These are phyloP conservation scores for Clarias pachynema DNA, from an alignment of 2,797 vertebrate genomes.

Conservation along the genomic window DNA sequence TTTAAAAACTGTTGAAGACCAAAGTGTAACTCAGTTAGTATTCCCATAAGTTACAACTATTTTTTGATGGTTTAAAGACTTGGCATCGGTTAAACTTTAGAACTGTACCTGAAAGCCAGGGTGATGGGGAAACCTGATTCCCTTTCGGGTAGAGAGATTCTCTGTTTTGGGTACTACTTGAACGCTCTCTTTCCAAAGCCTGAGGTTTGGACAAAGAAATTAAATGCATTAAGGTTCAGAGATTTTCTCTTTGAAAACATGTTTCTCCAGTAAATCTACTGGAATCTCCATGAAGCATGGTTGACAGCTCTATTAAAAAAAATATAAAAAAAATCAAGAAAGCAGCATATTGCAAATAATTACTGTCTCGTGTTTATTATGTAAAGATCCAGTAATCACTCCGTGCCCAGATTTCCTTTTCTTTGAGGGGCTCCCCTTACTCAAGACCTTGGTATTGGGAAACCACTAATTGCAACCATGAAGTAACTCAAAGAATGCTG, in stretches of 20 bases:
- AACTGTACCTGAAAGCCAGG: neutral
- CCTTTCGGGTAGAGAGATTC: neutral
- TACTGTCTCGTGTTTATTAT: slow-evolving; percentile 61
- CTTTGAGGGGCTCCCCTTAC: slow-evolving; percentile 69
- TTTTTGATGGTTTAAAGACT: neutral
- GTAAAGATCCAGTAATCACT: slow-evolving; percentile 65
- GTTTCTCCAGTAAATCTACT: slow-evolving; percentile 1
- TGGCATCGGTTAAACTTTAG: neutral
- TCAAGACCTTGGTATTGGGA: slow-evolving; percentile 68
- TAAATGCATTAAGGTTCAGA: neutral
- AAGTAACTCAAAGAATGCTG: slow-evolving; percentile 68
- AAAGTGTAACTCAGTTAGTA: slow-evolving; percentile 64
- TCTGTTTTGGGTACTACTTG: neutral
- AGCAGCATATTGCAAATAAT: slow-evolving; percentile 31
- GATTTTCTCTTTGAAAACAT: neutral
- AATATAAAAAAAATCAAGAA: neutral
- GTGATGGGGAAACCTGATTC: neutral
- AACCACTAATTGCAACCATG: slow-evolving; percentile 76
- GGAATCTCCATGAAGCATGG: neutral
- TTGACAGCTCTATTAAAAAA: neutral
- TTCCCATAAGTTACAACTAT: slow-evolving; percentile 49
- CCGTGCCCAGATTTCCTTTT: slow-evolving; percentile 64
- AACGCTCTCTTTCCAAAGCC: neutral
- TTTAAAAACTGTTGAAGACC: slow-evolving; percentile 38
- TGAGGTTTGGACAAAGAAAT: neutral